Evolutionary conservation across 2,113 vertebrate genomes (phyloP).

Genomic region (Alouatta palliata): DNA sequence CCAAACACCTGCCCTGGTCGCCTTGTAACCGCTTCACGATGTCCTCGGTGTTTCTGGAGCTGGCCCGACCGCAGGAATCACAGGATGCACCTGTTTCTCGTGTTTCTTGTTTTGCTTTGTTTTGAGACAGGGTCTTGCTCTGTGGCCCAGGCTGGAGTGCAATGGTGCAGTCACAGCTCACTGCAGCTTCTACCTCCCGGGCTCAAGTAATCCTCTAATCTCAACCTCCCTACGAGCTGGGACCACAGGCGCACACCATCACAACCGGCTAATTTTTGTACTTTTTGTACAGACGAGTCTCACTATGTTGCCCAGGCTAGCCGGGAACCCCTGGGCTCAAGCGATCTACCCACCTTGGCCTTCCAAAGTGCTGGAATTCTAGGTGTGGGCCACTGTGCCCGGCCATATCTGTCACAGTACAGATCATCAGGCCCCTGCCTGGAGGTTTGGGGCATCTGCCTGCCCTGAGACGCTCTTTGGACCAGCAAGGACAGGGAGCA

Average conservation of each 20-base stretch:
- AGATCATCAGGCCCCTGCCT: background rate
- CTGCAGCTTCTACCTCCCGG: background rate
- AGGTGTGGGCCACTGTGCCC: background rate
- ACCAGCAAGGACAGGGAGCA: background rate
- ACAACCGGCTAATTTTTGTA: background rate
- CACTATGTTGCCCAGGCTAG: background rate
- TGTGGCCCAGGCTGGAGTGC: background rate
- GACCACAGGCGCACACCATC: background rate
- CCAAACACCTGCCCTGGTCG: rapidly evolving
- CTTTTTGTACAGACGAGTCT: background rate
- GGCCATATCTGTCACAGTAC: background rate
- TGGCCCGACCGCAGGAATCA: background rate
- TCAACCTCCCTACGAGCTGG: background rate
- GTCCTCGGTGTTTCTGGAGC: rapidly evolving
- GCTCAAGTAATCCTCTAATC: background rate
- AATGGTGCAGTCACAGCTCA: background rate
- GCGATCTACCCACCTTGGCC: background rate
- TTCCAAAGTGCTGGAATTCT: background rate
- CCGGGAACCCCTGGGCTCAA: background rate
- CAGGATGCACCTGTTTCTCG: background rate
- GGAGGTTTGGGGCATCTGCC: background rate
- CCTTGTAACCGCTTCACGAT: rapidly evolving
- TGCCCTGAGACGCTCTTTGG: background rate
- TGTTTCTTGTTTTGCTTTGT: background rate
- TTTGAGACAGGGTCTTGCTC: background rate